Conservation (phyloP, 2,113 vertebrate genomes). For the Chitala chitala region DNA sequence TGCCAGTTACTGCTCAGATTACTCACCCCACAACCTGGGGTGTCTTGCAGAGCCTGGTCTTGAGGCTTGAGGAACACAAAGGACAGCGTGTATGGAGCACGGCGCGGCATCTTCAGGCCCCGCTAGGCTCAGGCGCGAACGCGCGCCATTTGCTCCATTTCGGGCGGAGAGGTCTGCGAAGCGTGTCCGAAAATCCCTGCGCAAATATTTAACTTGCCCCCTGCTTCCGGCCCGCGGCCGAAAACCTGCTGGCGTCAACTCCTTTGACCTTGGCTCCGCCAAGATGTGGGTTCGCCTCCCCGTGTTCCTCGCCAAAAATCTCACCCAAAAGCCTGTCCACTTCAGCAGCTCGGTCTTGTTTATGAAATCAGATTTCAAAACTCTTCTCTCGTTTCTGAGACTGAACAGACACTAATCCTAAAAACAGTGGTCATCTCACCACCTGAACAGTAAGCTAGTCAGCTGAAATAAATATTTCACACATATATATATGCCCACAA, state of each 20-base stretch:
- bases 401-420: too few relatives aligned
- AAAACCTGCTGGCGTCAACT: background rate
- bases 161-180: background rate
- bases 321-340: too few relatives aligned
- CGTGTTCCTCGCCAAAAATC: slow-evolving; percentile 42
- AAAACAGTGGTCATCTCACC: too few relatives aligned
- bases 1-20: too few relatives aligned
- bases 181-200: background rate
- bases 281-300: slow-evolving; percentile 31
- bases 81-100: background rate
- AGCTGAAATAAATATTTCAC: background rate
- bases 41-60: background rate
- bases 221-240: background rate
- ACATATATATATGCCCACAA: too few relatives aligned
- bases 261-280: too few relatives aligned
- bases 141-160: background rate
- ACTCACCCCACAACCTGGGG: too few relatives aligned
- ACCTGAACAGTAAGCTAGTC: background rate
- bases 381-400: too few relatives aligned
- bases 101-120: background rate
- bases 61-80: background rate
- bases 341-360: too few relatives aligned
- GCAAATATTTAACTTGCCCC: background rate
- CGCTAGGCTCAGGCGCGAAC: background rate
- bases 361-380: too few relatives aligned